Conservation (phyloP, 2,888 invertebrate species). For the Drosophila falleni region DNA sequence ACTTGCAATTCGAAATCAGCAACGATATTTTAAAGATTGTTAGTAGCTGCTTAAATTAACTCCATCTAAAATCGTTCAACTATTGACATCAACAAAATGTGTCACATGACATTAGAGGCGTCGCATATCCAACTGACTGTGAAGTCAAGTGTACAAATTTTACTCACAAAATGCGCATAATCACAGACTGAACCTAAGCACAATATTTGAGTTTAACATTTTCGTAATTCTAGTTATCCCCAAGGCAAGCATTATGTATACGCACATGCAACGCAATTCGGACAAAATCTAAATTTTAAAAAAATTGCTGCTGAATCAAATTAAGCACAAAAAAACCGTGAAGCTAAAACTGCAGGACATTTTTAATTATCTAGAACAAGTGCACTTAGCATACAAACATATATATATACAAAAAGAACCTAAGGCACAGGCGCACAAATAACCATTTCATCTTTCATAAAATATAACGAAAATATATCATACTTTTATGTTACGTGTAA, state of each 20-base stretch:
- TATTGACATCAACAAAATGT: slow-evolving; percentile 6
- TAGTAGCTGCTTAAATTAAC: background rate
- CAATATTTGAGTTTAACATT: slow-evolving; percentile 9
- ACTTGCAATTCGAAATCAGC: background rate
- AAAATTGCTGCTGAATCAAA: slow-evolving; percentile 38
- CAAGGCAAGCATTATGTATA: background rate
- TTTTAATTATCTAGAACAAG: slow-evolving; percentile 76
- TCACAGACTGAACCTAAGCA: slow-evolving; percentile 10
- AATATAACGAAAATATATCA: background rate
- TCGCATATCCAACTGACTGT: slow-evolving; percentile 1
- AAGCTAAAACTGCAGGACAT: slow-evolving; percentile 54
- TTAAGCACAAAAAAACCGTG: slow-evolving; percentile 49
- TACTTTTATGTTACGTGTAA: too few species aligned
- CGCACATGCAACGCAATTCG: slow-evolving; percentile 1
- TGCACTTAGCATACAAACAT: slow-evolving; percentile 59
- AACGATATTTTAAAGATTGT: background rate
- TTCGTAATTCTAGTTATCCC: background rate
- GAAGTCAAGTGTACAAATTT: slow-evolving; percentile 19
- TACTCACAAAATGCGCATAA: slow-evolving; percentile 11
- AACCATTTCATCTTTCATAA: background rate
- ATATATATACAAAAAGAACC: background rate
- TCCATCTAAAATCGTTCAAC: slow-evolving; percentile 4
- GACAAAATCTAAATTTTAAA: background rate
- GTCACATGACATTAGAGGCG: background rate
- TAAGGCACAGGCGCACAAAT: background rate